phyloP scores from a whole-genome alignment of 1,140 invertebrate species.

The Megalonaias nervosa region DNA sequence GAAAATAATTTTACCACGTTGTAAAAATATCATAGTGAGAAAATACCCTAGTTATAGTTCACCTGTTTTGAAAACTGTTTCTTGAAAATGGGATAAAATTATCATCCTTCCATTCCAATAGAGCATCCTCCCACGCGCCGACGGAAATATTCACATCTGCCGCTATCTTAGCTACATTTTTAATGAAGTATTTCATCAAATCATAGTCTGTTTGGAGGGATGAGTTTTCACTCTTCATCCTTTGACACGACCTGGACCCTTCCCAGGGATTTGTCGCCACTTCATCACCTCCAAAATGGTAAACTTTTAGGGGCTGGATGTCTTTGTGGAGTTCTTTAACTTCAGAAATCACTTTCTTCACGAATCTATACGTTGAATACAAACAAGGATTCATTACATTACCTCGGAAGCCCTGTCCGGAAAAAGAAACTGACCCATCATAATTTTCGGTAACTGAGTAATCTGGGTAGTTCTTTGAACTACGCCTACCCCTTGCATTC shows the following conservation, averaged over 20 bases:
- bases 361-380: conserved; percentile 51
- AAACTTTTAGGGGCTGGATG: conserved; percentile 51
- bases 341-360: conserved; percentile 40
- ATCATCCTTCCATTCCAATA: conserved; percentile 29
- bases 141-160: conserved; percentile 39
- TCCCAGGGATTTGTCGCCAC: conserved; percentile 54
- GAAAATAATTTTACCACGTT: too few species aligned
- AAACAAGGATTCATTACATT: conserved; percentile 64
- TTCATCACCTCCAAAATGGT: conserved; percentile 68
- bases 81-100: conserved; percentile 43
- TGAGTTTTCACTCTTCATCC: conserved; percentile 14
- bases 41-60: too few species aligned
- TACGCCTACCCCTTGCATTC: conserved; percentile 31
- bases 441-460: conserved; percentile 43
- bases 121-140: conserved; percentile 65
- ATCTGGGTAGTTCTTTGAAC: conserved; percentile 12
- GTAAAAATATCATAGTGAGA: too few species aligned
- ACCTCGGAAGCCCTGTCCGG: conserved; percentile 56
- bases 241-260: conserved; percentile 51
- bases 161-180: conserved; percentile 41
- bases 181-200: conserved; percentile 49
- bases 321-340: conserved; percentile 47
- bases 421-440: conserved; percentile 35
- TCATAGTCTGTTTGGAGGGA: conserved; percentile 13
- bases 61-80: conserved; percentile 15